Conservation (phyloP, 2,113 vertebrate genomes). For the Ammodytes dubius region DNA sequence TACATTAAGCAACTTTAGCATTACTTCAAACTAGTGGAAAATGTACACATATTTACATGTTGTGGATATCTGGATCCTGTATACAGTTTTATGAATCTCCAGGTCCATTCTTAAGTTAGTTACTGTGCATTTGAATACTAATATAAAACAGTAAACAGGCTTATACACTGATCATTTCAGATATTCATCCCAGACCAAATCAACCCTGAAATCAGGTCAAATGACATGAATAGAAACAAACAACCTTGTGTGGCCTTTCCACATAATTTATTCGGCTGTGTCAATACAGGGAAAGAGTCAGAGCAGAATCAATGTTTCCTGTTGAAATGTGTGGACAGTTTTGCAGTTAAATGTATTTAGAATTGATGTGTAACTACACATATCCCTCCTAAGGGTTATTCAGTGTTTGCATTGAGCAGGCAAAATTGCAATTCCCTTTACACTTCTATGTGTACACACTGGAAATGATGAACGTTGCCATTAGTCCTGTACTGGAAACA, state of each 20-base stretch:
- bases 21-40: neutral
- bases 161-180: neutral
- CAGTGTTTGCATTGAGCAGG: neutral
- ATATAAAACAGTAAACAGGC: neutral
- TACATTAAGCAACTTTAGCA: slow-evolving; percentile 12
- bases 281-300: neutral
- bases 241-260: neutral
- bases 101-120: neutral
- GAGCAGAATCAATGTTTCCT: neutral
- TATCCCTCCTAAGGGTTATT: neutral
- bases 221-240: slow-evolving; percentile 1
- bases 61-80: slow-evolving; percentile 3
- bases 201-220: neutral
- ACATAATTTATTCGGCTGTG: slow-evolving; percentile 1
- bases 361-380: neutral
- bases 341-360: neutral
- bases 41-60: slow-evolving; percentile 16
- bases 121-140: neutral
- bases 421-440: neutral
- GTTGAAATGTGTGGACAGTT: neutral
- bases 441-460: neutral
- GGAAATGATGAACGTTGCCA: neutral
- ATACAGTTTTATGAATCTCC: slow-evolving; percentile 27
- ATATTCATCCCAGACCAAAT: neutral
- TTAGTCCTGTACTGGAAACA: neutral